Base-by-base conservation (phyloP, 2,797 vertebrate genomes). In the Enoplosus armatus region DNA sequence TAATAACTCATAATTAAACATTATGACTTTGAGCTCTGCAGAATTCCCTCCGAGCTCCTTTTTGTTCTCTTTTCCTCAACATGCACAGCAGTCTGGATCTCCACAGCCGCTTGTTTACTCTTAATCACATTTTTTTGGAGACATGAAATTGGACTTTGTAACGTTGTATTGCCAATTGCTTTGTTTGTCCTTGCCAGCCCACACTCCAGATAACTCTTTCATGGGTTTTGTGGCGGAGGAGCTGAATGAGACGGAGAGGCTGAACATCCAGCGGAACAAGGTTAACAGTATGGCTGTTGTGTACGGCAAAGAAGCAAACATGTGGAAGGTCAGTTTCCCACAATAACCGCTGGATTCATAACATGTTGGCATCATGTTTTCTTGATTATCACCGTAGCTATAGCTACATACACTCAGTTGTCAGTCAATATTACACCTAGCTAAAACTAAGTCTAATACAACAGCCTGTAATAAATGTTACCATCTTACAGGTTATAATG, bases 141-240 rank as follows among this genome's bases (percentile, higher is more conserved):
- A 62, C 62, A 41, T 69, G 18, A 81, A 88, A 77, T 76, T 84
- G 61, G n/a, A 62, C 64, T 55, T 73, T 73, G 27, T 61, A 75
- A 66, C 3, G 2, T 59, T 66, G 60, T 77, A 12, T 85, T 63
- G 39, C 71, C 73, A 56, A 65, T 79, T 78, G 43, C 64, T 85
- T 71, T 80, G 79, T 90, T 86, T 83, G 80, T 90, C 79, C 92
- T 79, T 64, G 89, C 65, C 88, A 99, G 98, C 98, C 76, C 98
- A 99, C 93, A 99, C 98, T 35, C 98, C 98, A 0, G 98, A 99
- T 91, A 99, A 99, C 95, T 99, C 98, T 75, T 99, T 99, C 92
- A 99, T 99, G 98, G 98, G 98, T 77, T 99, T 99, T 8, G 98
- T 98, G 90, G 96, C 97, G 0, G 98, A 99, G 93, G 97, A 98